Conservation (phyloP, 2,888 invertebrate genomes). For the Byasa hedistus region DNA sequence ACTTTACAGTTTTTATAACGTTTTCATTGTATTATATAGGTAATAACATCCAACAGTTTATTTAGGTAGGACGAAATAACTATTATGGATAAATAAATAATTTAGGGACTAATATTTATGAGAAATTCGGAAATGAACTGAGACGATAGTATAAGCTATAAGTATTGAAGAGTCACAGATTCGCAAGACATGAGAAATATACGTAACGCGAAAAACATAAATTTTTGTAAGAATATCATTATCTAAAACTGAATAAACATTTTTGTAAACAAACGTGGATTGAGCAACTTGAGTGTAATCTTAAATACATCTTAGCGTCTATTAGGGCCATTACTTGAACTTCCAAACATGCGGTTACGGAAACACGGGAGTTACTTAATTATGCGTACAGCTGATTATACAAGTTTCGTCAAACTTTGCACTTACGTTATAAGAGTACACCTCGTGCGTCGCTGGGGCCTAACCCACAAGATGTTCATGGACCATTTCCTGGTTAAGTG, state of each 20-base stretch:
- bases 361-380: slow-evolving; percentile 48
- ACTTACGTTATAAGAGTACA: slow-evolving; percentile 41
- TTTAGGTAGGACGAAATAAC: too few species aligned
- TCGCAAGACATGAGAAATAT: too few species aligned
- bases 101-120: too few species aligned
- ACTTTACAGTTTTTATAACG: too few species aligned
- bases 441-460: slow-evolving; percentile 39
- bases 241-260: not conserved
- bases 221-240: not conserved
- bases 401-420: slow-evolving; percentile 54
- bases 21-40: too few species aligned
- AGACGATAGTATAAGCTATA: too few species aligned
- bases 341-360: slow-evolving; percentile 40
- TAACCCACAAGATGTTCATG: slow-evolving; percentile 36
- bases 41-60: too few species aligned
- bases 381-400: slow-evolving; percentile 54
- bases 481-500: slow-evolving; percentile 32
- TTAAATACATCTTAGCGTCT: slow-evolving; percentile 41
- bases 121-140: too few species aligned
- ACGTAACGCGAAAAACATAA: not conserved
- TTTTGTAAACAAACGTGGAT: not conserved
- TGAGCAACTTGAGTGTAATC: slow-evolving; percentile 23
- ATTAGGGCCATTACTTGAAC: slow-evolving; percentile 46
- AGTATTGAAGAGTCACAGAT: too few species aligned
- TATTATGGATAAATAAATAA: too few species aligned